These are phyloP conservation scores for Crocallis elinguaria DNA, from an alignment of 2,888 invertebrate species.

Conservation along the genomic window DNA sequence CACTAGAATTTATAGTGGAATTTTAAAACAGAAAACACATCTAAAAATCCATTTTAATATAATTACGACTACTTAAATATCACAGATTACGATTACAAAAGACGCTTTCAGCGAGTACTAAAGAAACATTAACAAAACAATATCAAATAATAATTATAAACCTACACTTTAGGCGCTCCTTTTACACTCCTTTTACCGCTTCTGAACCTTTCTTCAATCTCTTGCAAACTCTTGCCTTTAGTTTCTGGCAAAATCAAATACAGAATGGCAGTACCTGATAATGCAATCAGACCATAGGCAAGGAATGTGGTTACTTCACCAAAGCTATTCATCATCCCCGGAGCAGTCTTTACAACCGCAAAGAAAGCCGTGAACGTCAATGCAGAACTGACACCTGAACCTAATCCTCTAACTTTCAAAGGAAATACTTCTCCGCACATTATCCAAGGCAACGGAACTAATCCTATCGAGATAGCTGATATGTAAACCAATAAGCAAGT, in stretches of 20 bases:
- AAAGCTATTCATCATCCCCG: constrained; percentile 83
- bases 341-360: constrained; percentile 87
- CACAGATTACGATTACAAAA: constrained; percentile 66
- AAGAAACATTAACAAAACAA: constrained; percentile 35
- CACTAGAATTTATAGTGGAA: no score
- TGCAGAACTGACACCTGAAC: constrained; percentile 88
- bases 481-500: constrained; percentile 84
- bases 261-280: constrained; percentile 84
- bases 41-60: neutral
- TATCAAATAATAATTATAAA: constrained; percentile 30
- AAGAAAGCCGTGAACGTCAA: constrained; percentile 87
- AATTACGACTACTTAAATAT: constrained; percentile 58
- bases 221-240: constrained; percentile 87
- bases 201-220: constrained; percentile 87
- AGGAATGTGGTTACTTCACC: constrained; percentile 87
- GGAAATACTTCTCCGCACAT: constrained; percentile 91
- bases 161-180: constrained; percentile 49
- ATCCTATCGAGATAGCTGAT: constrained; percentile 85
- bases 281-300: constrained; percentile 84
- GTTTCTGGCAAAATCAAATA: constrained; percentile 88
- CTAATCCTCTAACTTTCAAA: constrained; percentile 85
- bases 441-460: constrained; percentile 89
- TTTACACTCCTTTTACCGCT: constrained; percentile 41
- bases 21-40: neutral
- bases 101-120: constrained; percentile 53